These are phyloP conservation scores for Aspiorhynchus laticeps DNA, from an alignment of 2,113 vertebrate species.

Conservation along the genomic window DNA sequence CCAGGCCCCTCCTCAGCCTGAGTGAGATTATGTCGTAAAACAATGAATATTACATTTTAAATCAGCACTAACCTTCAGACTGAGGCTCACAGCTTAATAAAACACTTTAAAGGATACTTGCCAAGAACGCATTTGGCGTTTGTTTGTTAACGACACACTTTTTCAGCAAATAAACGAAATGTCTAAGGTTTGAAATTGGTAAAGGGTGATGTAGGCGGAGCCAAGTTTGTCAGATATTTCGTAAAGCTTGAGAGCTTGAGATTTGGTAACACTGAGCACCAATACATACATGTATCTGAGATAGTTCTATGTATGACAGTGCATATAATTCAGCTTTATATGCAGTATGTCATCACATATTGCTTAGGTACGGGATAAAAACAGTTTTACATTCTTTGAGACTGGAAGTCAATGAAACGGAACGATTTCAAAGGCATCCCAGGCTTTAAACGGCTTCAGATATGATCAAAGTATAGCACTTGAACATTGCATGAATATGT, in stretches of 20 bases:
- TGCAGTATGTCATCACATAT: constrained; percentile 40
- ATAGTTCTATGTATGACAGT: constrained; percentile 21
- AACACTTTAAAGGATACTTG: not conserved
- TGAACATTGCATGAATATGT: constrained; percentile 38
- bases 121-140: not conserved
- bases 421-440: not conserved
- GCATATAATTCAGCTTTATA: constrained; percentile 28
- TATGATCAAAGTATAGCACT: constrained; percentile 39
- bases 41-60: not conserved
- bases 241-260: constrained; percentile 49
- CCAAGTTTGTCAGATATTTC: constrained; percentile 17
- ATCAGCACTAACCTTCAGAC: not conserved
- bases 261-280: constrained; percentile 68
- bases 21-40: not conserved
- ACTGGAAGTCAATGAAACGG: constrained; percentile 12
- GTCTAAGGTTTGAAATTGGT: not conserved
- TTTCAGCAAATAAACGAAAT: not conserved
- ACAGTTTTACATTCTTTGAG: constrained; percentile 26
- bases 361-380: constrained; percentile 42
- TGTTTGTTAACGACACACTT: not conserved
- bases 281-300: constrained; percentile 61
- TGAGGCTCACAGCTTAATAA: not conserved
- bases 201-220: not conserved
- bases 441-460: constrained; percentile 25
- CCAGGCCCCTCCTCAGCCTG: not conserved